Conservation (phyloP, 2,888 invertebrate genomes). For the Sphinx pinastri region DNA sequence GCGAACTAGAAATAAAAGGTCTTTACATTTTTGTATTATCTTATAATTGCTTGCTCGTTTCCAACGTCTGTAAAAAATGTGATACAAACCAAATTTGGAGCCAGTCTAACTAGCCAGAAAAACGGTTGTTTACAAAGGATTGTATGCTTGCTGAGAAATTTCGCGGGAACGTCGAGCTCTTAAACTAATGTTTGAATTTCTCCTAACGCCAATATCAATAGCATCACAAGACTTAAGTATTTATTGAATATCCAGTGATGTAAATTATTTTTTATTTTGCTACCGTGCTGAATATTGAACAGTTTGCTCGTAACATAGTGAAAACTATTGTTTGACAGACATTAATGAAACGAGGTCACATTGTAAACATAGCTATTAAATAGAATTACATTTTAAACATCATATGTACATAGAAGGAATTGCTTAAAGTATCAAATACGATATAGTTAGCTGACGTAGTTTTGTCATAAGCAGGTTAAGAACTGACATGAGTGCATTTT, state of each 20-base stretch:
- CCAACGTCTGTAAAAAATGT: no score
- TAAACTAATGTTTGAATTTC: not conserved
- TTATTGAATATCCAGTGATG: conserved; percentile 63
- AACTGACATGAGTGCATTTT: not conserved
- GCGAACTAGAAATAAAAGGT: no score
- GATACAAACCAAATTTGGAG: no score
- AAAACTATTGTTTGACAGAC: not conserved
- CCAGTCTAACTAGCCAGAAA: no score
- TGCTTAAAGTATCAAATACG: not conserved
- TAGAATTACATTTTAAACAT: not conserved
- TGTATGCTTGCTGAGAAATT: no score
- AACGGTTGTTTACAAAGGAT: no score
- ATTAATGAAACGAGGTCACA: not conserved
- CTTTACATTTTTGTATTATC: no score
- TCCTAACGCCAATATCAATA: conserved; percentile 41
- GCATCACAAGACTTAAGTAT: conserved; percentile 54
- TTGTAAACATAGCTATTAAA: no score
- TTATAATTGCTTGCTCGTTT: no score
- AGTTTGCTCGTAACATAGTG: conserved; percentile 8
- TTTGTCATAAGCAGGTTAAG: not conserved
- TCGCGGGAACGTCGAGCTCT: no score
- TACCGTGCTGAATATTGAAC: conserved; percentile 42
- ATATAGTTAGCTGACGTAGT: not conserved
- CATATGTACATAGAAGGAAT: not conserved
- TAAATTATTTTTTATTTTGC: conserved; percentile 45